These are phyloP conservation scores for Valencia hispanica DNA, from an alignment of 2,797 vertebrate species.

Conservation along the genomic window DNA sequence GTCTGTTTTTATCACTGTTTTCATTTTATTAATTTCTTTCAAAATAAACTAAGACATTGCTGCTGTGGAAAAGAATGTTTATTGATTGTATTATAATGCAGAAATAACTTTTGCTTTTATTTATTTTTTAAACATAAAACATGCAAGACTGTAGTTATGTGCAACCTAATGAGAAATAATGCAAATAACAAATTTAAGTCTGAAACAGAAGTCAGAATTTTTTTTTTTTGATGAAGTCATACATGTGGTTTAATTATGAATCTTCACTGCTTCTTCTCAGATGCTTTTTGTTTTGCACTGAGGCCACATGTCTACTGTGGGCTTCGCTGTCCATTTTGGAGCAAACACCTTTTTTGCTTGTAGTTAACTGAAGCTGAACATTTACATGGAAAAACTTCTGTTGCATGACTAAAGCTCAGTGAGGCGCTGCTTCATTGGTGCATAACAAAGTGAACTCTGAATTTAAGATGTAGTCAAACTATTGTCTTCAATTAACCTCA, in stretches of 20 bases:
- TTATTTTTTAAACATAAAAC: too few relatives aligned
- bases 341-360: neutral
- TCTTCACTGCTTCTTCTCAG: neutral
- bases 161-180: neutral
- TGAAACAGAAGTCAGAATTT: too few relatives aligned
- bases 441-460: neutral
- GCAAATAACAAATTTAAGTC: neutral
- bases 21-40: neutral
- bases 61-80: neutral
- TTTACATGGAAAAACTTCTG: neutral
- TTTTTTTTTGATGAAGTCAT: too few relatives aligned
- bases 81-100: constrained; percentile 4
- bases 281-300: too few relatives aligned
- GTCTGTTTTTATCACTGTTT: neutral
- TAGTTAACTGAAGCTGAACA: neutral
- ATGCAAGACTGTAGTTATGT: too few relatives aligned
- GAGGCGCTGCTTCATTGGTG: neutral
- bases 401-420: too few relatives aligned
- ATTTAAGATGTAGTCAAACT: neutral
- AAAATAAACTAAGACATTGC: neutral
- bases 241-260: neutral
- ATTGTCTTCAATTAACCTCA: neutral
- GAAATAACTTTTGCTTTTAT: neutral
- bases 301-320: neutral
- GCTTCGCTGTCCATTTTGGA: neutral